Evolutionary conservation across 2,888 invertebrate species (phyloP).

Genomic region (Bellardia bayeri): DNA sequence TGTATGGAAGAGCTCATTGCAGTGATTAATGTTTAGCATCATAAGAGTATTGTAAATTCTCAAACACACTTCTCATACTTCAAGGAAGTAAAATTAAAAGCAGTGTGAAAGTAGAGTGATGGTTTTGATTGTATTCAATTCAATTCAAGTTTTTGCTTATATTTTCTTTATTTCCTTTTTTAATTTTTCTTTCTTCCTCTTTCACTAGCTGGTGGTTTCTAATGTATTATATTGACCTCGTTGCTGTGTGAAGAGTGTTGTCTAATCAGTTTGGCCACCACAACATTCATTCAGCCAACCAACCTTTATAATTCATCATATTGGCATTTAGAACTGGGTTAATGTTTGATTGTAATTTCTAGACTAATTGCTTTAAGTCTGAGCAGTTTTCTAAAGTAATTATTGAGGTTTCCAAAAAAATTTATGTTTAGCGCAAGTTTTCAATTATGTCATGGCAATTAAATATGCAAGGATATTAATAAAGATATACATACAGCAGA

Average conservation of each 20-base stretch:
- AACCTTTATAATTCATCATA: slow-evolving; percentile 20
- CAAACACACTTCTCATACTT: not conserved
- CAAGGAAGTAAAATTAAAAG: not conserved
- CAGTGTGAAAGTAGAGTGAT: not conserved
- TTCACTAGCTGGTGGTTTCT: not conserved
- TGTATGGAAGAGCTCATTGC: slow-evolving; percentile 48
- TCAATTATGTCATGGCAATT: no score
- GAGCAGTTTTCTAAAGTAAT: not conserved
- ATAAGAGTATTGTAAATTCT: slow-evolving; percentile 28
- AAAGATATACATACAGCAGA: no score
- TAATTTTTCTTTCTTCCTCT: not conserved
- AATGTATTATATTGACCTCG: slow-evolving; percentile 47
- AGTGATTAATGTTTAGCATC: slow-evolving; percentile 59
- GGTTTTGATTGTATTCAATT: slow-evolving; percentile 18
- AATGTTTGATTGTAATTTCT: not conserved
- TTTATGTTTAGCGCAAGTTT: no score
- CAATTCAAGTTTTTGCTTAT: not conserved
- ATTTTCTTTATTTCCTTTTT: not conserved
- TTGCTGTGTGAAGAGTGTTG: slow-evolving; percentile 16
- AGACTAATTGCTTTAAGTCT: not conserved
- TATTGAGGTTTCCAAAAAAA: not conserved
- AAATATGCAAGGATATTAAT: no score
- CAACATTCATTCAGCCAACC: not conserved
- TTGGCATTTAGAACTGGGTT: slow-evolving; percentile 5
- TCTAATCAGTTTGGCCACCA: slow-evolving; percentile 19